Percentiles rank a stretch among this genome's conserved stretches.
These are phyloP conservation scores for Silurus aristotelis DNA, from an alignment of 2,797 vertebrate species.

Conservation along the genomic window DNA sequence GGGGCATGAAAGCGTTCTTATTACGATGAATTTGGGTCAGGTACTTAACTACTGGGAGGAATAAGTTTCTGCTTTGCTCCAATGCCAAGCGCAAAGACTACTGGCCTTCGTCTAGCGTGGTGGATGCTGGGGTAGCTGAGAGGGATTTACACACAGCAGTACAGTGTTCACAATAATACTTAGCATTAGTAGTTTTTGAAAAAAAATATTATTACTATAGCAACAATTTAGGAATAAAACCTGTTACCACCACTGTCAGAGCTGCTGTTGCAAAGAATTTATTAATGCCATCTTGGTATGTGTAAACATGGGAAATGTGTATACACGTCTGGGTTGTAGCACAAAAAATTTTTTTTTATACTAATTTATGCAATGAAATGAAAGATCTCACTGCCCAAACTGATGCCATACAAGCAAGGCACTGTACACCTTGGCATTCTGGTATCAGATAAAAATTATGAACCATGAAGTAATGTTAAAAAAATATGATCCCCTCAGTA, in stretches of 20 bases:
- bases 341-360: neutral
- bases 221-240: neutral
- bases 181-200: neutral
- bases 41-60: neutral
- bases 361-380: no score
- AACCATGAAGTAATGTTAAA: no score
- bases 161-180: neutral
- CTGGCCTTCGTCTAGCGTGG: neutral
- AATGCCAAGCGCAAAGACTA: conserved; percentile 8
- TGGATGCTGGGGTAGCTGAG: neutral
- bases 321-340: neutral
- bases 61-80: conserved; percentile 3
- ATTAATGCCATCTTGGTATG: neutral
- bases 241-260: neutral
- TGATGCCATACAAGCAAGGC: no score
- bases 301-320: neutral
- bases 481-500: no score
- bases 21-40: neutral
- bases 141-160: neutral
- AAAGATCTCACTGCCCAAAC: no score
- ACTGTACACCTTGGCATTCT: no score
- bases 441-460: no score
- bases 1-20: conserved; percentile 6
- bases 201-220: neutral
- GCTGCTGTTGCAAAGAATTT: neutral